Evolutionary conservation across 2,888 invertebrate species (phyloP), one percentile per base, ranked within the genome.

Genomic region (Nomada goodeniana): DNA sequence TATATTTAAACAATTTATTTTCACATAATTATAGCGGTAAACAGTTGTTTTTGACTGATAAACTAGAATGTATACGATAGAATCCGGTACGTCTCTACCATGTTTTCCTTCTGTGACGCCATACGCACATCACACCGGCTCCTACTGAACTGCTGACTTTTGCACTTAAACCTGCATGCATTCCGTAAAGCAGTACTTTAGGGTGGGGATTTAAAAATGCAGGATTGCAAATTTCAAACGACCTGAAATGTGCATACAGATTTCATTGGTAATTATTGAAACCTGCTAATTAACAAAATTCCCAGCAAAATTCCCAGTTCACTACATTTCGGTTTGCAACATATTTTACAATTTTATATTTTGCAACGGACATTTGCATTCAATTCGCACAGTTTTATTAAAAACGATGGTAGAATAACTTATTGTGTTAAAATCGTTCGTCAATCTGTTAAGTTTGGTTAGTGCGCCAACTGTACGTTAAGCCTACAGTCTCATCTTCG

Each of bases 1-100:
- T 72, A 75, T 23, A 29, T 26, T 29, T 44, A 29, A 63, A 42
- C 36, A 53, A 70, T 82, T 86, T 82, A 85, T 71, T 89, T 82
- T 81, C 78, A 70, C 87, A 88, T 88, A 64, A 75, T 78, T 78
- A 61, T n/a, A 44, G 13, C n/a, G 50, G 63, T 68, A 52, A 68
- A 76, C 61, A 65, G 47, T 47, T 23, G 7, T 15, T 76, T 70
- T 75, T 73, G 50, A 47, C 13, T 63, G 44, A 71, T 57, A 59
- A 74, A 76, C 44, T 69, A 55, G 68, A 76, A 84, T 69, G 60
- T 60, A 60, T 53, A 20, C 53, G 60, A 55, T 26, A 75, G 61
- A 57, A 61, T 65, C 69, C 69, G 61, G 18, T 60, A 36, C 74
- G 64, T 13, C 15, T 69, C 59, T 79, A 74, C 52, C 82, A 86